Evolutionary conservation across 2,888 invertebrate genomes (phyloP).

Genomic region (Drosophila eohydei): DNA sequence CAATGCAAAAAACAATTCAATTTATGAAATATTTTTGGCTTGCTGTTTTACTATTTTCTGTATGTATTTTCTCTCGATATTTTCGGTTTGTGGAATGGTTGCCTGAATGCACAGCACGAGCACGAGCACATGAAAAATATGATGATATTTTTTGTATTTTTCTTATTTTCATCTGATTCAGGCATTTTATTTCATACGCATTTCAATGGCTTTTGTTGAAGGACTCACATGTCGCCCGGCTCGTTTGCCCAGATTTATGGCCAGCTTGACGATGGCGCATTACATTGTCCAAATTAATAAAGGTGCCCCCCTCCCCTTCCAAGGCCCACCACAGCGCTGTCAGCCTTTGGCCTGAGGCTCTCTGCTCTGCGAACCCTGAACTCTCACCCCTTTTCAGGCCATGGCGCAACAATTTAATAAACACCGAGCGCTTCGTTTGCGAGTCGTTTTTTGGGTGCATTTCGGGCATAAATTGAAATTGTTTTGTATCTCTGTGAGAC

Average conservation of each 20-base stretch:
- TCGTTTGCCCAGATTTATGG: constrained; percentile 66
- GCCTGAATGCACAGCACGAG: constrained; percentile 37
- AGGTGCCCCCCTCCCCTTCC: constrained; percentile 48
- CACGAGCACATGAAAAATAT: constrained; percentile 51
- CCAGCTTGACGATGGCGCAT: constrained; percentile 64
- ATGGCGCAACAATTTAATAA: constrained; percentile 68
- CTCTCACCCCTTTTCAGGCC: constrained; percentile 59
- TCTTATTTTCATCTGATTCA: constrained; percentile 15
- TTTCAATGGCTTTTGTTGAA: constrained; percentile 40
- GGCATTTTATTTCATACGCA: constrained; percentile 67
- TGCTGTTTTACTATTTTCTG: constrained; percentile 3
- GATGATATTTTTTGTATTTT: constrained; percentile 7
- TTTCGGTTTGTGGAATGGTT: constrained; percentile 25
- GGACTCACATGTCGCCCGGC: constrained; percentile 40
- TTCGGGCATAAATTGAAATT: constrained; percentile 66
- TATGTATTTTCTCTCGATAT: constrained; percentile 9
- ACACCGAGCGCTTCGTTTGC: constrained; percentile 33
- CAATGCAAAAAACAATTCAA: constrained; percentile 70
- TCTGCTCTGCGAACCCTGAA: constrained; percentile 12
- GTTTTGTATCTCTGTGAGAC: constrained; percentile 51
- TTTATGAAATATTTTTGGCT: constrained; percentile 64
- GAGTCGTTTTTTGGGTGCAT: constrained; percentile 58
- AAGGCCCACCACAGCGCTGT: not conserved
- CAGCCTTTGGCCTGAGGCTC: constrained; percentile 15
- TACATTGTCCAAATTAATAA: constrained; percentile 75